Evolutionary conservation across 1,140 invertebrate species (phyloP).

Genomic region (Dreissena rostriformis): DNA sequence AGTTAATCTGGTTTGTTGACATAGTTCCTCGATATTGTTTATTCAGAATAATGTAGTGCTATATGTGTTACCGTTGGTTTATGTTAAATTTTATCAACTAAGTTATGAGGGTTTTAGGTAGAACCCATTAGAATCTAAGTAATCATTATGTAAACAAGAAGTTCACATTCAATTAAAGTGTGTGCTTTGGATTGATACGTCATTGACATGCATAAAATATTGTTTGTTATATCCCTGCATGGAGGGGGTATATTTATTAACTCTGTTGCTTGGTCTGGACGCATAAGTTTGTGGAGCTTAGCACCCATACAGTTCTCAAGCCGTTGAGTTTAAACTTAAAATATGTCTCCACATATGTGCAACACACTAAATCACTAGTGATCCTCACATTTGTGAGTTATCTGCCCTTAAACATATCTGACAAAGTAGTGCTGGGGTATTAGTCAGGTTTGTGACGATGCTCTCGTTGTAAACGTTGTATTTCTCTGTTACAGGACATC

Average conservation of each 20-base stretch:
- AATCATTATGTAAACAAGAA: too few species aligned
- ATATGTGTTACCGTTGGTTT: not conserved
- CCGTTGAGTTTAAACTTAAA: too few species aligned
- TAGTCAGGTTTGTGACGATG: not conserved
- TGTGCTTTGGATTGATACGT: not conserved
- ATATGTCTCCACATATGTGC: too few species aligned
- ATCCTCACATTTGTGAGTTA: not conserved
- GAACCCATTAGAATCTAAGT: not conserved
- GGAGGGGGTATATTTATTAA: too few species aligned
- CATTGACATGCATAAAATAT: not conserved
- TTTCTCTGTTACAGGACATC: slow-evolving; percentile 4
- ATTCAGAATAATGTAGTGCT: not conserved
- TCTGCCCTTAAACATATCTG: not conserved
- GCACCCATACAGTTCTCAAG: too few species aligned
- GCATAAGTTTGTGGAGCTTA: too few species aligned
- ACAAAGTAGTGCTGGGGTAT: not conserved
- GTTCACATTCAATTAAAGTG: too few species aligned
- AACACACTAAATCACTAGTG: not conserved
- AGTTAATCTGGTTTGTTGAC: too few species aligned
- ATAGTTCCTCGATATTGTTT: not conserved
- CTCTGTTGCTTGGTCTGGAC: too few species aligned
- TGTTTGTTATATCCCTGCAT: too few species aligned
- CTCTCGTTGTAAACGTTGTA: slow-evolving; percentile 24
- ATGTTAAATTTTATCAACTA: not conserved
- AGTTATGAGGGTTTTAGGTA: not conserved